Evolutionary conservation across 1,140 invertebrate species (phyloP).

Genomic region (Sycophila sp.): DNA sequence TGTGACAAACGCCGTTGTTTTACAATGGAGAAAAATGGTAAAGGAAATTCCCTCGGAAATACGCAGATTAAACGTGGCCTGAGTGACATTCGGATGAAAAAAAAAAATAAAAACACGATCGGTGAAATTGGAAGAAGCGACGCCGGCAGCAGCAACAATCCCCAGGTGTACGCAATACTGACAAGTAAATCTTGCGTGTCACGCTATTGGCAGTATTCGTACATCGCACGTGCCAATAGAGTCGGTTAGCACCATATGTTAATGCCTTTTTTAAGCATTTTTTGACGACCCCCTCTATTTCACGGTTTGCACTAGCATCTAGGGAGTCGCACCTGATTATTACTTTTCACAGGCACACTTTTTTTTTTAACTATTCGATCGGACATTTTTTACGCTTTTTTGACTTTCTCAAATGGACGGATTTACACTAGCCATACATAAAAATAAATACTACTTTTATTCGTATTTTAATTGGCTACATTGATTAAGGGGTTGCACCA

Average conservation of each 20-base stretch:
- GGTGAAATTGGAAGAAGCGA: not conserved
- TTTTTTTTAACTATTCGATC: not conserved
- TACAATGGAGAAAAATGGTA: not conserved
- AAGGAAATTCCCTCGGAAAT: too few relatives aligned
- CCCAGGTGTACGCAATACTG: slow-evolving; percentile 17
- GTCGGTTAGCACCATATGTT: slow-evolving; percentile 58
- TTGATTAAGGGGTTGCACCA: too few relatives aligned
- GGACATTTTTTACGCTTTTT: too few relatives aligned
- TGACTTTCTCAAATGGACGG: too few relatives aligned
- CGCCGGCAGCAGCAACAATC: slow-evolving; percentile 1
- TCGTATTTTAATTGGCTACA: too few relatives aligned
- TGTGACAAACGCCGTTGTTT: too few relatives aligned
- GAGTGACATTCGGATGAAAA: not conserved
- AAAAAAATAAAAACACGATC: too few relatives aligned
- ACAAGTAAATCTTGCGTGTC: slow-evolving; percentile 11
- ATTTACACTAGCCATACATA: too few relatives aligned
- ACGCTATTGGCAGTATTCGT: slow-evolving; percentile 34
- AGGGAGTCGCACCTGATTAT: too few relatives aligned
- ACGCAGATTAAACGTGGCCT: not conserved
- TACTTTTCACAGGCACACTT: too few relatives aligned
- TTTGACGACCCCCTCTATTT: not conserved
- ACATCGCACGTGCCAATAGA: slow-evolving; percentile 56
- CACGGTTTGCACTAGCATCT: too few relatives aligned
- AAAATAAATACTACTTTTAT: too few relatives aligned
- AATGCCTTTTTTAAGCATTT: slow-evolving; percentile 1